Percentiles rank a stretch among this genome's conserved stretches.
Conservation (phyloP, 35 echinoderm and acorn worm genomes). For the Acanthaster planci region DNA sequence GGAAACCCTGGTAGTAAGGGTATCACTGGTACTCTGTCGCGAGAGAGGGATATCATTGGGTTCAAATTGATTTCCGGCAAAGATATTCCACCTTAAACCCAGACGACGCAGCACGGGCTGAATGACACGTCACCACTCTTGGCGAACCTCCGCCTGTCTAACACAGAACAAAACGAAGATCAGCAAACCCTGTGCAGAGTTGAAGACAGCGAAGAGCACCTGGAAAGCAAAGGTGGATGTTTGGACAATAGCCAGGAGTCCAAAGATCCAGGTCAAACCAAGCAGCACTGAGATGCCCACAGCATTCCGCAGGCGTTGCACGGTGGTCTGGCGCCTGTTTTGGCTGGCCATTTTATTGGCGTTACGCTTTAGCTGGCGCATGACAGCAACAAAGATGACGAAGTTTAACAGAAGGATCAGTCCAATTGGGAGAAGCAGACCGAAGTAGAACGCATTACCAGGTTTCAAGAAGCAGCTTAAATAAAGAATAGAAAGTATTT, state of each 20-base stretch:
- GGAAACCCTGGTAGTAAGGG: too few relatives aligned
- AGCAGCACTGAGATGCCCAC: constrained; percentile 47
- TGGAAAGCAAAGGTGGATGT: constrained; percentile 41
- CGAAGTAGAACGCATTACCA: constrained; percentile 19
- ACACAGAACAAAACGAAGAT: constrained; percentile 63
- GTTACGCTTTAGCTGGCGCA: constrained; percentile 29
- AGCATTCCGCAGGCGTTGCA: constrained; percentile 42
- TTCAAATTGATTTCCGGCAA: too few relatives aligned
- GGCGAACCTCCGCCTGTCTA: constrained; percentile 28
- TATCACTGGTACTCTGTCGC: too few relatives aligned
- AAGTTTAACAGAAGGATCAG: constrained; percentile 53
- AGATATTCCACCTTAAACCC: too few relatives aligned
- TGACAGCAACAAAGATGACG: constrained; percentile 46
- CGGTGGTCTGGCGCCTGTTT: neutral
- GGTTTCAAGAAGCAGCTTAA: constrained; percentile 35
- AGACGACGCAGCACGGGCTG: too few relatives aligned
- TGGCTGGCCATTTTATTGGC: neutral
- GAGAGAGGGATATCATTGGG: too few relatives aligned
- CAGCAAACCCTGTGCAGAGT: constrained; percentile 61
- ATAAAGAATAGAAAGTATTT: too few relatives aligned
- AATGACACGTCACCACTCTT: too few relatives aligned
- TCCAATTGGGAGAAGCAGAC: constrained; percentile 34
- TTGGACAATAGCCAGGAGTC: constrained; percentile 33
- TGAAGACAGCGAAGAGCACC: constrained; percentile 47
- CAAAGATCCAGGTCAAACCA: constrained; percentile 59